Conservation (phyloP, 2,797 vertebrate genomes). For the Acanthiza pusilla region DNA sequence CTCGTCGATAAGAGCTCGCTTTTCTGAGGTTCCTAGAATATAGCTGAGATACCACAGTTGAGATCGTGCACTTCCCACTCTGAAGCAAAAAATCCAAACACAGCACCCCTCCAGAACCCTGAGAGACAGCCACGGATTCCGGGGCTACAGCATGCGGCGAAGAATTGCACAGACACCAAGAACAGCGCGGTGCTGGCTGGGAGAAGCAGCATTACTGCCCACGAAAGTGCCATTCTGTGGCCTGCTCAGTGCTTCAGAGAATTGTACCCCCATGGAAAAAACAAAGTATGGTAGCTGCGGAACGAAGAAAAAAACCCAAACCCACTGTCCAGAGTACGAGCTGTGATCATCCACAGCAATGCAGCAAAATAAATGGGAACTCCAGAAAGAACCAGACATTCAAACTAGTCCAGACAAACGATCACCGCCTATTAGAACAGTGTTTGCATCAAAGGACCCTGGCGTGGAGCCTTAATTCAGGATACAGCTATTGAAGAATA, state of each 20-base stretch:
- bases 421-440: background rate
- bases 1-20: conserved; percentile 74
- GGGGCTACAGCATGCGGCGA: too few species aligned
- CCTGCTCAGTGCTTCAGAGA: too few species aligned
- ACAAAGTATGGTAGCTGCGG: background rate
- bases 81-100: too few species aligned
- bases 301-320: background rate
- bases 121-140: too few species aligned
- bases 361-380: background rate
- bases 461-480: background rate
- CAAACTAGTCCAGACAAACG: background rate
- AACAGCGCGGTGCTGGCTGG: too few species aligned
- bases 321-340: background rate
- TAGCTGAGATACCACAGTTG: conserved; percentile 73
- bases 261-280: background rate
- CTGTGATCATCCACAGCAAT: background rate
- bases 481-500: background rate
- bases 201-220: too few species aligned
- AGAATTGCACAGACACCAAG: too few species aligned
- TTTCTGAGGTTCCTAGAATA: conserved; percentile 79
- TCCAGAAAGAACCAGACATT: background rate
- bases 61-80: too few species aligned
- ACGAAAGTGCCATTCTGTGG: too few species aligned
- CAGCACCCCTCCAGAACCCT: too few species aligned
- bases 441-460: background rate